A percentile compares a stretch with the other conserved stretches of the same genome.
Evolutionary conservation across 2,113 vertebrate genomes (phyloP).

Genomic region (Cavia aperea): DNA sequence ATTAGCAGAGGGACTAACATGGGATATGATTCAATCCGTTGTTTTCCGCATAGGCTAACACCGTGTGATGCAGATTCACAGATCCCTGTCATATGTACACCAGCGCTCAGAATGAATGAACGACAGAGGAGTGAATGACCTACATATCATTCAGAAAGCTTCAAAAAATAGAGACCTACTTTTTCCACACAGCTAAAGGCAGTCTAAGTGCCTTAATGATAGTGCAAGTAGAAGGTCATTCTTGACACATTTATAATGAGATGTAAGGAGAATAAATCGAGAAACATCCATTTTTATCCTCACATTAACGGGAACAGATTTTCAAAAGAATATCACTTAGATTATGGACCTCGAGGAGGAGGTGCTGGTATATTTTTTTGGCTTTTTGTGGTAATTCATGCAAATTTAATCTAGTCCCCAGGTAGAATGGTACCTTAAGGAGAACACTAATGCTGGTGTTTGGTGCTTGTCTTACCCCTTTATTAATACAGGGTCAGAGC

Average conservation of each 20-base stretch:
- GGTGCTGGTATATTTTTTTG: neutral
- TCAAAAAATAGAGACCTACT: neutral
- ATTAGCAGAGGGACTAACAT: neutral
- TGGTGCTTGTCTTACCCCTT: neutral
- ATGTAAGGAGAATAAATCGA: slow-evolving; percentile 1
- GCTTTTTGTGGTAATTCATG: neutral
- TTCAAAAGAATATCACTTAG: neutral
- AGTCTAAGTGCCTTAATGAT: neutral
- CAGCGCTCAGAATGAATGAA: neutral
- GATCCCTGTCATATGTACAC: neutral
- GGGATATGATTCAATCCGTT: neutral
- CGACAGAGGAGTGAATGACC: neutral
- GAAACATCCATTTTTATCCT: slow-evolving; percentile 2
- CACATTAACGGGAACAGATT: neutral
- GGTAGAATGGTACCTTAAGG: neutral
- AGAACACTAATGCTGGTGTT: neutral
- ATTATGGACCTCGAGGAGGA: neutral
- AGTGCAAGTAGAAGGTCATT: neutral
- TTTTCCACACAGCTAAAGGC: neutral
- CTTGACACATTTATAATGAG: neutral
- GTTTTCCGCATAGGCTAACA: neutral
- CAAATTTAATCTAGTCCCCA: neutral
- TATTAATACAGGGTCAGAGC: slow-evolving; percentile 82
- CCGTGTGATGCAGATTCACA: neutral
- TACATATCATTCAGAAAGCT: neutral